These are phyloP conservation scores for Chromobotia macracanthus DNA, from an alignment of 2,797 vertebrate genomes.

Conservation along the genomic window DNA sequence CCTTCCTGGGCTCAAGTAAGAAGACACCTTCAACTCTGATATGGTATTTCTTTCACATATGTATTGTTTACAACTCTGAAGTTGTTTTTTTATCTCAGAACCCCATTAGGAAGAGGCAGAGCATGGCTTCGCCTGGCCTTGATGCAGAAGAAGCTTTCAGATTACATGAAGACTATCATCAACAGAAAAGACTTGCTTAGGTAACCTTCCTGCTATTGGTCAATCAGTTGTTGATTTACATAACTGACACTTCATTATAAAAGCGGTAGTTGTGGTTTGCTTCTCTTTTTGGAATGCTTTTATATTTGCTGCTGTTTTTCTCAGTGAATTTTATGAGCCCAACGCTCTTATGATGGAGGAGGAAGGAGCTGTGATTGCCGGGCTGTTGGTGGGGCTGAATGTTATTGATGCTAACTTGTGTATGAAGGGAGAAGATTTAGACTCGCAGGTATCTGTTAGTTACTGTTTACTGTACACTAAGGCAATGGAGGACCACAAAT, in stretches of 20 bases:
- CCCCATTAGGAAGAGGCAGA: conserved; percentile 92
- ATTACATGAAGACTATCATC: conserved; percentile 99
- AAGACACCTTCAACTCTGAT: background rate
- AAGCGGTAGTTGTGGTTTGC: background rate
- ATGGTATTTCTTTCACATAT: background rate
- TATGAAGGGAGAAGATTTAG: conserved; percentile 98
- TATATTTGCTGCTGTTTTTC: background rate
- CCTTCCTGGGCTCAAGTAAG: conserved; percentile 95
- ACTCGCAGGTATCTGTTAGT: conserved; percentile 86
- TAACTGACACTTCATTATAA: background rate
- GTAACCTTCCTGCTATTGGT: conserved; percentile 65
- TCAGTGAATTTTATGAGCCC: conserved; percentile 81
- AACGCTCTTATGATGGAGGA: conserved; percentile 99
- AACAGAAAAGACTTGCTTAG: conserved; percentile 98
- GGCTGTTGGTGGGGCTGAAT: conserved; percentile 93
- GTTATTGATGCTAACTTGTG: conserved; percentile 99
- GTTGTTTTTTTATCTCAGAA: conserved; percentile 73
- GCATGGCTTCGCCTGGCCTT: conserved; percentile 96
- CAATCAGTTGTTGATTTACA: background rate
- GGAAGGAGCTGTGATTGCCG: conserved; percentile 96
- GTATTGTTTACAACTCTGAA: conserved; percentile 14
- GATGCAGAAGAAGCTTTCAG: conserved; percentile 99
- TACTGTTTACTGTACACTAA: background rate
- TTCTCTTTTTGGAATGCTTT: background rate
- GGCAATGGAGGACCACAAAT: background rate